Evolutionary conservation across 2,113 vertebrate genomes (phyloP), one percentile per base, ranked within the genome.

Genomic region (Orycteropus afer): DNA sequence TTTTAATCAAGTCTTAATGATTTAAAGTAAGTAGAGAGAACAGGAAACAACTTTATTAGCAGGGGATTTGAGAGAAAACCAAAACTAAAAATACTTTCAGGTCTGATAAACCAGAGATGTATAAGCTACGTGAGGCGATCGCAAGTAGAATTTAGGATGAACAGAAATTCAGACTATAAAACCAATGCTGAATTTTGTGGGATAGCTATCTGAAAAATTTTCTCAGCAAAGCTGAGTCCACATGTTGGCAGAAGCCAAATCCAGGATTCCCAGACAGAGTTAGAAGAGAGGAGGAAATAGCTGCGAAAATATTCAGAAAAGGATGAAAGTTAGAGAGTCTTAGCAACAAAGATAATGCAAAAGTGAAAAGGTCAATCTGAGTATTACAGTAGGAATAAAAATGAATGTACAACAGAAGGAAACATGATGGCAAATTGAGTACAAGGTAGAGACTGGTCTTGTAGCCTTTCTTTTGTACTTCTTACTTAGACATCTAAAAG

Each of bases 21-120:
- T 86, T 89, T 91, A 78, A 86, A 89, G 55, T 34, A 27, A 94
- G 20, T 27, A 81, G 40, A 69, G 83, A 89, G 17, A 85, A 49
- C 23, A 40, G 29, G 49, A n/a, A 57, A 83, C 86, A 34, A 6
- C 1, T 67, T 86, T 83, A 22, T n/a, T 18, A 86, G 23, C 42
- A 73, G 61, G 42, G 40, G 23, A 12, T 67, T 6, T 15, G 22
- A 77, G 1, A 45, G 7, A 9, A 51, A 37, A 67, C 27, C 5
- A 80, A 53, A 84, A 25, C 51, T 61, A 80, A 57, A 86, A 71
- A 17, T 61, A 71, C 18, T 1, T 20, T 27, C 7, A 76, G 32
- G 5, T 79, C 14, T 69, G 37, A 92, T 86, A 71, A 89, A 42
- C 6, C 29, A 80, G 18, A 95, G 49, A 32, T 73, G 3, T 23